Evolutionary conservation across 30 jellyfish, hydroid and myxozoan species (phyloP).

Genomic region (Chrysaora quinquecirrha): DNA sequence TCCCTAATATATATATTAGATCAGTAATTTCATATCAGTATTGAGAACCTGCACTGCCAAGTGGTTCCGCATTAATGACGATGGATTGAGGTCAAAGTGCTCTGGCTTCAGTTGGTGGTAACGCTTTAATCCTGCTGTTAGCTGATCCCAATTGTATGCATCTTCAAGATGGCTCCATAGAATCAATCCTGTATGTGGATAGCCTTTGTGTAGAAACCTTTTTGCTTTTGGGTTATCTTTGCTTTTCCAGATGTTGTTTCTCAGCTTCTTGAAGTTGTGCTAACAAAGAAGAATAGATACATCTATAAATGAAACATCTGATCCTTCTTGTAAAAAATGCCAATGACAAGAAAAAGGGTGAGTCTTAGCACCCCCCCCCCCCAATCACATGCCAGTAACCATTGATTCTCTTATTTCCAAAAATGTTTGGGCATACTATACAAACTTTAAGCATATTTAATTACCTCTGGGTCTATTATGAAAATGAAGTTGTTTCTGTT

Average conservation of each 20-base stretch:
- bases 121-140: background rate
- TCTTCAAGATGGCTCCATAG: slow-evolving; percentile 12
- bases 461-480: slow-evolving; percentile 2
- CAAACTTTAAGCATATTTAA: background rate
- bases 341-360: slow-evolving; percentile 2
- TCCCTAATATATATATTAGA: background rate
- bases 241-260: slow-evolving; percentile 10
- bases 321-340: background rate
- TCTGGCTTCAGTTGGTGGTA: slow-evolving; percentile 23
- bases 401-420: background rate
- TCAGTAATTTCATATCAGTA: background rate
- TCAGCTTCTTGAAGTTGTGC: slow-evolving; percentile 14
- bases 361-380: slow-evolving; percentile 9
- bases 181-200: background rate
- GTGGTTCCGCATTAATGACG: slow-evolving; percentile 2
- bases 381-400: slow-evolving; percentile 5
- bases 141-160: slow-evolving; percentile 15
- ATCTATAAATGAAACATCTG: background rate
- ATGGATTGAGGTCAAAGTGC: slow-evolving; percentile 1
- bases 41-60: slow-evolving; percentile 33
- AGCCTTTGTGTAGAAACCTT: slow-evolving; percentile 1
- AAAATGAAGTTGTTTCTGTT: background rate
- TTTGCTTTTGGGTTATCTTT: background rate
- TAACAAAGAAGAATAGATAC: background rate
- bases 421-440: background rate